Base-by-base conservation (phyloP, 2,113 vertebrate species). In the Origma solitaria region DNA sequence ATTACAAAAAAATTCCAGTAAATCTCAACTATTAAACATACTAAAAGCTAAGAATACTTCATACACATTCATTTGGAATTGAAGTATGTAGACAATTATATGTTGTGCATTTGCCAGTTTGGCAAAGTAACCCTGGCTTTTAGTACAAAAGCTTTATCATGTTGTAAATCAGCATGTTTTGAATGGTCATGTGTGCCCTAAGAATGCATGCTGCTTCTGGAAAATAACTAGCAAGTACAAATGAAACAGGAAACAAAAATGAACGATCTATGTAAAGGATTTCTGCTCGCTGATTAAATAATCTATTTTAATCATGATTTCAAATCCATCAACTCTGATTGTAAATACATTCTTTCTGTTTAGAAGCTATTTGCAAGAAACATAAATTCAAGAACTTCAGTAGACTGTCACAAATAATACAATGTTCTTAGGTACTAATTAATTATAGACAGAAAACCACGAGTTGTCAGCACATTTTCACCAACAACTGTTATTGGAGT, bases 381-480 rank as follows among this genome's bases (percentile, higher is more conserved):
- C 23, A 92, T 18, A 69, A 92, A 75, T 86, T 84, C 66, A 68
- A 79, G 51, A 89, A 84, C 18, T 89, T 89, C 61, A 89, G 30
- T 1, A 2, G 86, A 75, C 45, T 82, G 81, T 65, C 92, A 95
- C 78, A 83, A 95, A 84, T 87, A 75, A 89, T 77, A 82, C 24
- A 69, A 6, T 65, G 40, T 91, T 88, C 81, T 82, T 72, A 65
- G 60, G 61, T 56, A 82, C 51, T 68, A 73, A 88, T 84, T 66
- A 91, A 94, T 93, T 84, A 51, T 8, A 84, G 69, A 38, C 53
- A 58, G 88, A 79, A 94, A 62, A 9, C 0, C 23, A 58, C 0
- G 9, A 91, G 17, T n/a, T 47, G 20, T 83, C 75, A 90, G 87
- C 93, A 95, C 42, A 85, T 96, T 96, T 91, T 80, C 66, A 73